Conservation (phyloP, 1,140 invertebrate genomes). For the Calephelis virginiensis region DNA sequence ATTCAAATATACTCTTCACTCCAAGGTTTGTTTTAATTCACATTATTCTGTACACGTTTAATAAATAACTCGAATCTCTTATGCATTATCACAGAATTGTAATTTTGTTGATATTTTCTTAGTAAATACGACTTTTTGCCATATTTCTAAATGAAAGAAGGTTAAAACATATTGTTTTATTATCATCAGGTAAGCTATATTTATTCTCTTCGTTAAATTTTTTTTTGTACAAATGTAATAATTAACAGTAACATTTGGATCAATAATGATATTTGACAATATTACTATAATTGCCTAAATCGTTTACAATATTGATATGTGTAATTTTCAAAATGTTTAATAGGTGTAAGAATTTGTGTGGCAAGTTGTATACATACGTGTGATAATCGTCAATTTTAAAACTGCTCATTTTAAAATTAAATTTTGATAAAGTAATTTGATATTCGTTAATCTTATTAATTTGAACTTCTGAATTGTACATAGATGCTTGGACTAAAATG, state of each 20-base stretch:
- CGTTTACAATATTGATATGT: background rate
- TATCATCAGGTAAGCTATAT: background rate
- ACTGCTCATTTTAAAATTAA: background rate
- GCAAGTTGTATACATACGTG: background rate
- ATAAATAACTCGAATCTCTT: no score
- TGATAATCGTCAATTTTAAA: background rate
- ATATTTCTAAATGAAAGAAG: no score
- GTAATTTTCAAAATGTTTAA: background rate
- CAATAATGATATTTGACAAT: background rate
- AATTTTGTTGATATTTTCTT: no score
- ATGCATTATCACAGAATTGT: no score
- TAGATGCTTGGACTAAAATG: no score
- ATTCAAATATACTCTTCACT: no score
- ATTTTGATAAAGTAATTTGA: background rate
- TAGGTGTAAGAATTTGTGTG: slow-evolving; percentile 4
- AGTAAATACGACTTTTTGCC: no score
- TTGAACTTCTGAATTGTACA: no score
- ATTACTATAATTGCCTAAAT: background rate
- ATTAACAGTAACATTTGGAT: background rate
- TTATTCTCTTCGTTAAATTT: background rate
- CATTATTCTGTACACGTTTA: no score
- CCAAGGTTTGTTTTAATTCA: no score
- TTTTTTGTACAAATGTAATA: background rate
- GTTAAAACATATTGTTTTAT: background rate
- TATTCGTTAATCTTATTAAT: no score